Conservation (phyloP, 1,140 invertebrate genomes). For the Hydropsyche tenuis region DNA sequence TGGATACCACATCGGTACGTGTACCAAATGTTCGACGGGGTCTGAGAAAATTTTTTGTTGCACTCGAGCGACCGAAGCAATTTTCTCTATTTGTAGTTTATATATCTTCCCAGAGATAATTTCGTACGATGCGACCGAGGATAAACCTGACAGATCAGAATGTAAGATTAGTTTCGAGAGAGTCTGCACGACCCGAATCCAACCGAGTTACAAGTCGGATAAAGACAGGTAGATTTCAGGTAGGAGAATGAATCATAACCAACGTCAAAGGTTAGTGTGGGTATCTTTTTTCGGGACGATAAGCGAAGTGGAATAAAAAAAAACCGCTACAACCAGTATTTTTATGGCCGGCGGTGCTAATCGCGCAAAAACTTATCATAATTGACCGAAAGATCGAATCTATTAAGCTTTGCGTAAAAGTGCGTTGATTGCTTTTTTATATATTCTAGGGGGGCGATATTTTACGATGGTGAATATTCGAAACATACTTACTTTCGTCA, state of each 20-base stretch:
- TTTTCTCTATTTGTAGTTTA: conserved; percentile 16
- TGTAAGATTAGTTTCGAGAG: conserved; percentile 28
- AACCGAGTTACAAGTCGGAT: not conserved
- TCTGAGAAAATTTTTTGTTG: not conserved
- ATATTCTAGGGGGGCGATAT: not conserved
- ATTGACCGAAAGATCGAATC: too few species aligned
- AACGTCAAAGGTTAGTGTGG: not conserved
- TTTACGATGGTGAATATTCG: not conserved
- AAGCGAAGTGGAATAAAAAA: not conserved
- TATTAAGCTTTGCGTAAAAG: too few species aligned
- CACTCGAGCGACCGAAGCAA: conserved; percentile 3
- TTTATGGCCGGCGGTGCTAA: not conserved
- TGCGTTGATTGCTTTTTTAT: too few species aligned
- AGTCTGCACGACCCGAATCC: not conserved
- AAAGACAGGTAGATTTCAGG: not conserved
- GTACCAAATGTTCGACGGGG: not conserved
- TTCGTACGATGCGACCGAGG: conserved; percentile 30
- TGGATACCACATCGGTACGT: conserved; percentile 18
- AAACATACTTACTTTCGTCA: conserved; percentile 21
- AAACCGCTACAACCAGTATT: conserved; percentile 7
- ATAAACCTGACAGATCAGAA: conserved; percentile 40
- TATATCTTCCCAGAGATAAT: conserved; percentile 31
- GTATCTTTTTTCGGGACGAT: too few species aligned
- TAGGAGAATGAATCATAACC: conserved; percentile 5
- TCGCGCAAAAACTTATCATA: conserved; percentile 6